Percentiles rank a stretch among this genome's conserved stretches.
Conservation (phyloP, 2,888 invertebrate species). For the Chymomyza procnemis region DNA sequence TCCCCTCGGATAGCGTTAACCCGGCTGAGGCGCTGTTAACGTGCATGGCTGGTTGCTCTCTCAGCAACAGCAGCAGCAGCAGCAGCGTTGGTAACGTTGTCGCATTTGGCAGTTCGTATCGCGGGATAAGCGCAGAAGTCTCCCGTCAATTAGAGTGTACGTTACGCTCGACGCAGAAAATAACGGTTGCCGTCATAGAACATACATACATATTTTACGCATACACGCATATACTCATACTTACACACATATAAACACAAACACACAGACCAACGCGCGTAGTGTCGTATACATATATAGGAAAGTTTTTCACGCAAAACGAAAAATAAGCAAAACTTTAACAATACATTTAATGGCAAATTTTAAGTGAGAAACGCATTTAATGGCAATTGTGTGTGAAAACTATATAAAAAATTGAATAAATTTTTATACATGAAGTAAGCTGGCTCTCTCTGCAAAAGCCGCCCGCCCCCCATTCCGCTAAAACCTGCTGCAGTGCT, state of each 20-base stretch:
- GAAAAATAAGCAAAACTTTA: neutral
- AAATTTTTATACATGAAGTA: constrained; percentile 2
- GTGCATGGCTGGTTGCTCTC: neutral
- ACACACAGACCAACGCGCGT: constrained; percentile 20
- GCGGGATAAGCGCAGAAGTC: constrained; percentile 65
- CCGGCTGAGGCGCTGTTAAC: neutral
- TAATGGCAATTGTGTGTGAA: constrained; percentile 12
- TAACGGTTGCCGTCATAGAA: constrained; percentile 57
- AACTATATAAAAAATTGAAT: constrained; percentile 20
- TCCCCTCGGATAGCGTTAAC: neutral
- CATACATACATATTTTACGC: constrained; percentile 50
- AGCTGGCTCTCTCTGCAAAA: neutral
- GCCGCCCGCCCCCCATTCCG: too few species aligned
- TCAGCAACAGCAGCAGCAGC: too few species aligned
- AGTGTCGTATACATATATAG: neutral
- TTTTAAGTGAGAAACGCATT: neutral
- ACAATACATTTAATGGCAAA: neutral
- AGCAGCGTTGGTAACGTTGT: neutral
- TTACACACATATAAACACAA: constrained; percentile 24
- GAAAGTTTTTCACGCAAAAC: constrained; percentile 6
- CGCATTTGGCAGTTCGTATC: neutral
- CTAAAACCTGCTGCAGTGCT: too few species aligned
- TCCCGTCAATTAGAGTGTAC: constrained; percentile 76
- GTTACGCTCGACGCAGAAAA: constrained; percentile 53
- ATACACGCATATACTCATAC: constrained; percentile 30